phyloP scores from a whole-genome alignment of 2,888 invertebrate species.

The Pegoplata infirma region DNA sequence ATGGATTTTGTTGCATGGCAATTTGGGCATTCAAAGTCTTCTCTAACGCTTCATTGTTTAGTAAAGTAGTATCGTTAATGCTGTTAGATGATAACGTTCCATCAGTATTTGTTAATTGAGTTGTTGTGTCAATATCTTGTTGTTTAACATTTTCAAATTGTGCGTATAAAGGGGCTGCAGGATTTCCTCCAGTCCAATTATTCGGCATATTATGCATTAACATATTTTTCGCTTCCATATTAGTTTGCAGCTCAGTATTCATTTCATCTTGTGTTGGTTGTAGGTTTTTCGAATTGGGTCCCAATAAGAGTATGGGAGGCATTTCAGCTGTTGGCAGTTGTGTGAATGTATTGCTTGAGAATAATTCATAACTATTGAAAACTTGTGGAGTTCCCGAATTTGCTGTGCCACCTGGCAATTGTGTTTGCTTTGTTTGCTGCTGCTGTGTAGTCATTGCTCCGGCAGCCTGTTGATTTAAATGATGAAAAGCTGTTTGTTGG shows the following conservation, averaged over 20 bases:
- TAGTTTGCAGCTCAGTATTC: constrained; percentile 13
- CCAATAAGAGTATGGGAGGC: constrained; percentile 52
- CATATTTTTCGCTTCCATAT: constrained; percentile 21
- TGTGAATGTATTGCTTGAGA: constrained; percentile 72
- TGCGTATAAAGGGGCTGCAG: constrained; percentile 30
- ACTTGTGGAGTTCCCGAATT: constrained; percentile 57
- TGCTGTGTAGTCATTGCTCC: constrained; percentile 44
- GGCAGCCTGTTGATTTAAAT: constrained; percentile 23
- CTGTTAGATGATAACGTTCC: background rate
- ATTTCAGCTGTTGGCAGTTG: constrained; percentile 71
- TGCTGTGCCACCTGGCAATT: constrained; percentile 1
- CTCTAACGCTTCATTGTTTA: constrained; percentile 30
- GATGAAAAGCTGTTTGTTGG: constrained; percentile 40
- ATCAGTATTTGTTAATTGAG: background rate
- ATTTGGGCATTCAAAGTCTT: constrained; percentile 26
- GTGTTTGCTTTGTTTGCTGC: constrained; percentile 65
- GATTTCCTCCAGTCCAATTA: constrained; percentile 69
- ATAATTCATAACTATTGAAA: constrained; percentile 76
- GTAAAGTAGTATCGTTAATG: background rate
- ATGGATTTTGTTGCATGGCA: constrained; percentile 46
- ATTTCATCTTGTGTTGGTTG: constrained; percentile 47
- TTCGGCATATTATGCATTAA: constrained; percentile 49
- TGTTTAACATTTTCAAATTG: constrained; percentile 29
- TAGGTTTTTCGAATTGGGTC: constrained; percentile 36
- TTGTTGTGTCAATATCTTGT: constrained; percentile 9